Percentiles rank a stretch among this genome's conserved stretches.
Evolutionary conservation across 2,888 invertebrate genomes (phyloP).

Genomic region (Phalera bucephala): DNA sequence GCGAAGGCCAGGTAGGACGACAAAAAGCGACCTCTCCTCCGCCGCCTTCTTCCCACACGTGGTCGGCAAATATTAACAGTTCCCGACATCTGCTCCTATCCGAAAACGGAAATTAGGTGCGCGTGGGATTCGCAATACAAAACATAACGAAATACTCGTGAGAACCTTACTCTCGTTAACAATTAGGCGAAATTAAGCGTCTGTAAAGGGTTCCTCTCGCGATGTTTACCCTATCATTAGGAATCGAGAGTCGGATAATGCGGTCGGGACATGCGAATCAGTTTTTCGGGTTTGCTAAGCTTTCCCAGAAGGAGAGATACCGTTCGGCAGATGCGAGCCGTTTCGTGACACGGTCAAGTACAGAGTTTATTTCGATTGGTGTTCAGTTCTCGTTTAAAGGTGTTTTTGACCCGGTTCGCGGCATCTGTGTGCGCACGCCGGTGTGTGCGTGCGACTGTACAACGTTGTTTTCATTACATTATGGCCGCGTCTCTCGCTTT

Average conservation of each 20-base stretch:
- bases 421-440: slow-evolving; percentile 46
- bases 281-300: slow-evolving; percentile 74
- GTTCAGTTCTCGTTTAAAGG: slow-evolving; percentile 75
- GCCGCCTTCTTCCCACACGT: slow-evolving; percentile 50
- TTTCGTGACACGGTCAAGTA: slow-evolving; percentile 78
- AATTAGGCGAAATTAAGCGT: slow-evolving; percentile 76
- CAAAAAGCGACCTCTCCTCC: slow-evolving; percentile 48
- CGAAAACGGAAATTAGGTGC: slow-evolving; percentile 58
- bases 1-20: slow-evolving; percentile 50
- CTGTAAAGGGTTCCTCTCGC: slow-evolving; percentile 65
- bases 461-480: slow-evolving; percentile 77
- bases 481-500: slow-evolving; percentile 76
- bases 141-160: slow-evolving; percentile 76
- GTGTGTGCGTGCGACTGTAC: slow-evolving; percentile 60
- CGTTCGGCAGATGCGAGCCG: slow-evolving; percentile 75
- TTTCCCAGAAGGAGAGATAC: slow-evolving; percentile 79
- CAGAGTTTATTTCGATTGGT: slow-evolving; percentile 73
- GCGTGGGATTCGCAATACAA: slow-evolving; percentile 74
- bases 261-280: slow-evolving; percentile 75
- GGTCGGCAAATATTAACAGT: slow-evolving; percentile 56
- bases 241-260: slow-evolving; percentile 63
- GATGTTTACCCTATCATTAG: slow-evolving; percentile 77
- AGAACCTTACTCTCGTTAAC: slow-evolving; percentile 69
- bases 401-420: slow-evolving; percentile 79
- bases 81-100: slow-evolving; percentile 61